Evolutionary conservation across 2,797 vertebrate genomes (phyloP), one percentile per base, ranked within the genome.

Genomic region (Hephaestus fuliginosus): DNA sequence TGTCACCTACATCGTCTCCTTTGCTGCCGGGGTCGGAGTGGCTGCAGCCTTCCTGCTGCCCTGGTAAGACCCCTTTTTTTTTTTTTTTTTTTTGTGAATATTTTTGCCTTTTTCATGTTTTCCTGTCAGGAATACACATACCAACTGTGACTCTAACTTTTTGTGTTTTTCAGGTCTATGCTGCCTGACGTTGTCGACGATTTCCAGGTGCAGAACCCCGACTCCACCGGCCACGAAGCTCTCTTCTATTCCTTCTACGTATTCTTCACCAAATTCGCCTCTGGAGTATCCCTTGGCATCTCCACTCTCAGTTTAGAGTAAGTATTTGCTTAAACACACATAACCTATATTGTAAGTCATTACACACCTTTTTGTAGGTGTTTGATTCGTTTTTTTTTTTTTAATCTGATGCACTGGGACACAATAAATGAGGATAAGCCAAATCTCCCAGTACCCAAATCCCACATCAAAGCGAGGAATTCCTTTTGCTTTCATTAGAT

Each of bases 201-300:
- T 90, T 99, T 99, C 95, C 95, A 97, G 91, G 94, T 99, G 78
- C 95, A 96, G 71, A 97, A 99, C 74, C 97, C 97, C 0, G 81
- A 95, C 1, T 96, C 95, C 70, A 94, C 51, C 0, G 97, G 98
- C 44, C 97, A 99, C 0, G 98, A 99, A 89, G 97, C 98, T 11
- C 98, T 99, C 76, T 99, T 99, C 92, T 99, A 98, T 80, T 99
- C 98, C 51, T 99, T 99, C 93, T 99, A 99, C 0, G 98, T 99
- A 84, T 99, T 99, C 94, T 99, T 99, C 93, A 99, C 98, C 81
- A 99, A 99, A 90, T 99, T 99, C 9, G 96, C 98, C 3, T 99
- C 98, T 0, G 98, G 98, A 3, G 90, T 99, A 30, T 99, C 98
- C 1, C 90, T 99, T 48, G 98, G 98, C 76, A 94, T 99, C 88